Evolutionary conservation across 2,888 invertebrate species (phyloP), one percentile per base, ranked within the genome.

Genomic region (Melipona bicolor): DNA sequence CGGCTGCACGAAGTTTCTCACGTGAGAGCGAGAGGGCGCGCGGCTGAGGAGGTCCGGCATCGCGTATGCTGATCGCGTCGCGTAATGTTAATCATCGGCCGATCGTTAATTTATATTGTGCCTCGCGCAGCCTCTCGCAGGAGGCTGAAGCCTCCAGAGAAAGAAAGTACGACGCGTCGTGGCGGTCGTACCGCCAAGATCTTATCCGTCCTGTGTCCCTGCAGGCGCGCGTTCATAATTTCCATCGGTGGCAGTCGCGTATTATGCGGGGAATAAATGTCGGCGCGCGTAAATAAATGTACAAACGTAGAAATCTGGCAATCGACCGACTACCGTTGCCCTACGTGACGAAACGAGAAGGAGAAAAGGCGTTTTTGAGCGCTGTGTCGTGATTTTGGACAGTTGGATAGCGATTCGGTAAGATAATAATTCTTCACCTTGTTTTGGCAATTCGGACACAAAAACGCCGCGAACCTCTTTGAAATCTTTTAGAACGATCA

Each of bases 31-130:
- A 17, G n/a, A n/a, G 54, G n/a, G 3, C 43, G 70, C 19, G 69
- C 43, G 52, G 69, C 64, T 43, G 64, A 36, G 32, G 56, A 59
- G 79, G 72, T 54, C 24, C 32, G 32, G 43, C 81, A 65, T 79
- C 79, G 69, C 36, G 64, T 77, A 79, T 70, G 80, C 76, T 73
- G 85, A 74, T 85, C 85, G 85, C 70, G 85, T 85, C 85, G 85
- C 64, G 81, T 43, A 77, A 81, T 75, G 84, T 84, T 87, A 88
- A 87, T 88, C 77, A 68, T 69, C 74, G 72, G 21, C 32, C 69
- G 80, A 83, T 79, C 79, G 79, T 88, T 82, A 85, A 87, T 85
- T 83, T 79, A 75, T 77, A 76, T 82, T 61, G 75, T 68, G 61
- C 73, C 68, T 1, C 61, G 64, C 61, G 61, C 64, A 43, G 50